Percentiles rank a stretch among this genome's conserved stretches.
Conservation (phyloP, 2,888 invertebrate species). For the Nezara viridula region DNA sequence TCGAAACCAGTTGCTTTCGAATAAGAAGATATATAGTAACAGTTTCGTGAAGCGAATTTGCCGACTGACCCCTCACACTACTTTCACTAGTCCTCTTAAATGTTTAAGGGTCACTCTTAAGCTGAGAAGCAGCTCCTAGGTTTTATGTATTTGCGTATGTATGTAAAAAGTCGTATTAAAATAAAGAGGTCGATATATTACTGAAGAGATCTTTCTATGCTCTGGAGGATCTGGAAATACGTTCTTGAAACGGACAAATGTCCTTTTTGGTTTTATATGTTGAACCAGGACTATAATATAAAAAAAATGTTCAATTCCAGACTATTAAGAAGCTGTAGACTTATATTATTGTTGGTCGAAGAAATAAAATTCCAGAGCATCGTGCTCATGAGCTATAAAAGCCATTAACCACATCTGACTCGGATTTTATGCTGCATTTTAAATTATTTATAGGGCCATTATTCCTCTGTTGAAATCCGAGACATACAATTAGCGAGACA, state of each 20-base stretch:
- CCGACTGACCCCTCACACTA: neutral
- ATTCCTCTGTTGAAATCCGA: too few relatives aligned
- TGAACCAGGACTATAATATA: too few relatives aligned
- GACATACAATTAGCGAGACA: neutral
- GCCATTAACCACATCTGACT: neutral
- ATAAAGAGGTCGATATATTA: too few relatives aligned
- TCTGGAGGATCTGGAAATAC: too few relatives aligned
- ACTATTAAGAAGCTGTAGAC: too few relatives aligned
- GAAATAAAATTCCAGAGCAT: neutral
- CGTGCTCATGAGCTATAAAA: neutral
- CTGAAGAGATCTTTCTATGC: too few relatives aligned
- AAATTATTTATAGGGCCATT: neutral
- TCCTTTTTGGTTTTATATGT: too few relatives aligned
- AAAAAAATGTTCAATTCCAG: too few relatives aligned
- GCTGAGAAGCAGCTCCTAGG: neutral
- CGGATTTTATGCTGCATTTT: neutral
- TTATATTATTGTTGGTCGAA: too few relatives aligned
- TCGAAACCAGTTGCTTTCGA: neutral
- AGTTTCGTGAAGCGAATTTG: neutral
- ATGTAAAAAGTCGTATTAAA: too few relatives aligned
- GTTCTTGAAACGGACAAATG: too few relatives aligned
- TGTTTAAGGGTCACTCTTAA: neutral
- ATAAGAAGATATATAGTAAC: neutral
- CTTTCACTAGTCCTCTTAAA: conserved; percentile 5
- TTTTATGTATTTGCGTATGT: too few relatives aligned